A percentile compares a stretch with the other conserved stretches of the same genome.
These are phyloP conservation scores for Caerostris extrusa DNA, from an alignment of 1,140 invertebrate genomes.

Conservation along the genomic window DNA sequence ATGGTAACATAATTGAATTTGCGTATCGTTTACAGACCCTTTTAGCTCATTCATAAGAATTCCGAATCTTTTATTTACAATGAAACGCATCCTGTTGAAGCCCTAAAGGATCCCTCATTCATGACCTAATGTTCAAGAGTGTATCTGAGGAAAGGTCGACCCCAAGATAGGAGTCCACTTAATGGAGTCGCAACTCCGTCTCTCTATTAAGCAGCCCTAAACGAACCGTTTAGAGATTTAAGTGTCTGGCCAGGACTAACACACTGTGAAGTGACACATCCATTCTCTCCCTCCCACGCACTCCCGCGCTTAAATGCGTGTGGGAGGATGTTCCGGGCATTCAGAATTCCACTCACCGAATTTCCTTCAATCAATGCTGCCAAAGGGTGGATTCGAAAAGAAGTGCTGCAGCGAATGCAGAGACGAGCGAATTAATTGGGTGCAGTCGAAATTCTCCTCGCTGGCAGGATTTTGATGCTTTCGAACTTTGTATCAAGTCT, in stretches of 20 bases:
- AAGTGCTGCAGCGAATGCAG: background rate
- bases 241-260: constrained; percentile 2
- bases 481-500: no score
- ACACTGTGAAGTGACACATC: background rate
- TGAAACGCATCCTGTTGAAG: no score
- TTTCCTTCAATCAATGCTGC: background rate
- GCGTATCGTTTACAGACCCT: no score
- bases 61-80: no score
- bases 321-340: background rate
- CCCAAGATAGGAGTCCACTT: background rate
- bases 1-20: no score
- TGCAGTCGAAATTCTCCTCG: background rate
- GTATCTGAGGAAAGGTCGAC: background rate
- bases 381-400: no score
- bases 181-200: constrained; percentile 3
- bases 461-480: background rate
- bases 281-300: background rate
- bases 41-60: no score
- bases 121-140: no score
- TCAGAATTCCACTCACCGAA: background rate
- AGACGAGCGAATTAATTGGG: background rate
- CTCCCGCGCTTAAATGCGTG: background rate
- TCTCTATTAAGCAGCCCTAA: background rate
- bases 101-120: no score
- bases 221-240: constrained; percentile 39